Evolutionary conservation across 2,797 vertebrate species (phyloP), one percentile per base, ranked within the genome.

Genomic region (Taeniopygia guttata): DNA sequence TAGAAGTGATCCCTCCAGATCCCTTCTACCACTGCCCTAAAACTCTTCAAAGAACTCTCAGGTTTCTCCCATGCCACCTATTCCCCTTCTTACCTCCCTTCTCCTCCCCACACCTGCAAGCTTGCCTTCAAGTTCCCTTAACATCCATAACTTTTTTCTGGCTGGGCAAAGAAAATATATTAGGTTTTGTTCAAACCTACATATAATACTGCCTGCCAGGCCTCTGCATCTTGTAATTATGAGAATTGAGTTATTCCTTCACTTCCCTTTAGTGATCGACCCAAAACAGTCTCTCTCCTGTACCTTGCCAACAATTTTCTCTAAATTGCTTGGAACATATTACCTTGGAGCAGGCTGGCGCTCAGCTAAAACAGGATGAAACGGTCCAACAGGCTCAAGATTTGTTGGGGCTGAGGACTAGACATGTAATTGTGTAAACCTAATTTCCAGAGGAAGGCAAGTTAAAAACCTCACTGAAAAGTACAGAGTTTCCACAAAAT

Each of bases 271-370:
- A 27, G 68, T 34, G 52, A 83, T 3, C 4, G 42, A 58, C 38
- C 19, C 54, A n/a, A 80, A 81, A 1, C 34, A 52, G 17, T 42
- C 40, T 88, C 36, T 63, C 42, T 48, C 46, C 82, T 77, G 52
- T 67, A 87, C 59, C 59, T 84, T 89, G 66, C 27, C 74, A 90
- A 55, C 74, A 92, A 69, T 93, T 92, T 91, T 77, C 68, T 92
- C 60, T 77, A 91, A 89, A 93, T 73, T 60, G 34, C 20, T 77
- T 68, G 64, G 52, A 84, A 74, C 16, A 19, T 43, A 68, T 73
- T 89, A 80, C 91, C 75, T 89, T 3, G 4, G 72, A 85, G 52
- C 72, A 83, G 58, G 17, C 64, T 68, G 49, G 68, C 74, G 70
- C 56, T 76, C n/a, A 16, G 26, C 42, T 89, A 70, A 82, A 77